Conservation (phyloP, 2,888 invertebrate species). For the Eurois occulta region DNA sequence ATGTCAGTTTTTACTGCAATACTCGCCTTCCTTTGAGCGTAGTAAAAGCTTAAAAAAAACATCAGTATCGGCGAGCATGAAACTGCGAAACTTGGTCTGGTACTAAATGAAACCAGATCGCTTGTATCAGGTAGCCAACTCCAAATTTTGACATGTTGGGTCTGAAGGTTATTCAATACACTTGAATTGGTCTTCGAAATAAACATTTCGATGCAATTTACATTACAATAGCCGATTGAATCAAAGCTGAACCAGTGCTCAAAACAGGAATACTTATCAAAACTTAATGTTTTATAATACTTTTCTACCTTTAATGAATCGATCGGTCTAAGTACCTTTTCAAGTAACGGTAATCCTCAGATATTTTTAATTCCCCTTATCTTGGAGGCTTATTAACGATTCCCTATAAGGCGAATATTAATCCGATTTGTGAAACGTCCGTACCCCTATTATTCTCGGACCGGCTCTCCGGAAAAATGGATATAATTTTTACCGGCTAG, state of each 20-base stretch:
- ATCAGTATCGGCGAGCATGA: not conserved
- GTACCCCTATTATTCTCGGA: constrained; percentile 79
- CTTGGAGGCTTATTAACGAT: constrained; percentile 76
- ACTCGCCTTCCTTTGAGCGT: not conserved
- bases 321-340: not conserved
- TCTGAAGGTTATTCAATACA: not conserved
- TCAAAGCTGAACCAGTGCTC: not conserved
- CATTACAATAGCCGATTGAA: not conserved
- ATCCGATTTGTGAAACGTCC: constrained; percentile 85
- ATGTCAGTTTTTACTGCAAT: not conserved
- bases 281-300: not conserved
- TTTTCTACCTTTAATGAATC: not conserved
- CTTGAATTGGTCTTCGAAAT: not conserved
- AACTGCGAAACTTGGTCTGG: constrained; percentile 3
- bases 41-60: constrained; percentile 10
- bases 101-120: not conserved
- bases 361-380: constrained; percentile 50
- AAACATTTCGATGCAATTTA: not conserved
- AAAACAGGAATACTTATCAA: not conserved
- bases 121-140: not conserved
- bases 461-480: constrained; percentile 82
- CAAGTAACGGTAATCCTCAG: constrained; percentile 34
- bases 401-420: constrained; percentile 81
- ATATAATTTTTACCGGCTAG: constrained; percentile 86
- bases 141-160: not conserved